A percentile compares a stretch with the other conserved stretches of the same genome.
Evolutionary conservation across 2,797 vertebrate genomes (phyloP).

Genomic region (Echiichthys vipera): DNA sequence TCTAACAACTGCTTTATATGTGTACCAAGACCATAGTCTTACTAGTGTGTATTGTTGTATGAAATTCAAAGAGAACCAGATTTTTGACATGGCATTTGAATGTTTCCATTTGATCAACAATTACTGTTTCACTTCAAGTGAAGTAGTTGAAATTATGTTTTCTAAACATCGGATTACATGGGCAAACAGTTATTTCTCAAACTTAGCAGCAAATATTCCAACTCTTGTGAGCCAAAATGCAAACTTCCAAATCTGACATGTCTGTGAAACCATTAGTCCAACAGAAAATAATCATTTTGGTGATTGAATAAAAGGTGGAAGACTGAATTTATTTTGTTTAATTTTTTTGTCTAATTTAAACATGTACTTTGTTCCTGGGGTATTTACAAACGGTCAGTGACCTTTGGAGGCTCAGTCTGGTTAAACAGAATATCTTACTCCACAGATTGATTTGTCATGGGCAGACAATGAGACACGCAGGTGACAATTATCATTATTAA

Average conservation of each 20-base stretch:
- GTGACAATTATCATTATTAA: no score
- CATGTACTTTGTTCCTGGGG: not conserved
- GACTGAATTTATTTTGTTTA: not conserved
- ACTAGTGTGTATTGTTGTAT: not conserved
- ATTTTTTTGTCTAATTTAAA: not conserved
- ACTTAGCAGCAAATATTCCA: not conserved
- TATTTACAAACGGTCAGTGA: not conserved
- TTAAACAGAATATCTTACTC: not conserved
- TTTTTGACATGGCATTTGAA: fast-evolving
- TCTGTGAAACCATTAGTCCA: not conserved
- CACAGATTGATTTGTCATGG: not conserved
- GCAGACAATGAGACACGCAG: no score
- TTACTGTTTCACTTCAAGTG: fast-evolving
- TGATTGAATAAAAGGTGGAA: not conserved
- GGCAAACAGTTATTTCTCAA: not conserved
- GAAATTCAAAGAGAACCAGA: not conserved
- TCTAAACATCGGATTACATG: not conserved
- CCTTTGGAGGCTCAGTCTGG: not conserved
- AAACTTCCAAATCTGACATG: not conserved
- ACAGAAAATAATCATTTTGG: not conserved
- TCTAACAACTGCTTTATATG: fast-evolving
- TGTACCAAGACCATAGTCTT: fast-evolving
- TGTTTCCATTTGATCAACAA: fast-evolving
- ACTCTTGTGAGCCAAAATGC: not conserved
- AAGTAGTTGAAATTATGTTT: fast-evolving